phyloP scores from a whole-genome alignment of 2,797 vertebrate species.

The Tapirus indicus region DNA sequence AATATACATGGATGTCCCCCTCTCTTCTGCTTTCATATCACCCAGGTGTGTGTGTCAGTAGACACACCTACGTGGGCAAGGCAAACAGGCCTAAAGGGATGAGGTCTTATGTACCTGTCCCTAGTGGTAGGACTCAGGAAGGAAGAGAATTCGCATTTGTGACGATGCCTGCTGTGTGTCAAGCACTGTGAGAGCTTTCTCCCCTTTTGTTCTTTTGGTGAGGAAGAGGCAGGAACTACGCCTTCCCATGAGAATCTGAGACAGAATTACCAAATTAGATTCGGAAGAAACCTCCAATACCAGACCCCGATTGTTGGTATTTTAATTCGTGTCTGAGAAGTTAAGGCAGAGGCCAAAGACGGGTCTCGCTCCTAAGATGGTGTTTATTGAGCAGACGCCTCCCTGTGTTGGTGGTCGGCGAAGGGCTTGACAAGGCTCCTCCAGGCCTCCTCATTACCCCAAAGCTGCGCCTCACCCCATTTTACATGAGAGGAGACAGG shows the following conservation, averaged over 20 bases:
- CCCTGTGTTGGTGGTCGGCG: fast-evolving
- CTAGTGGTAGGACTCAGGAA: neutral
- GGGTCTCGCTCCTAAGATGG: neutral
- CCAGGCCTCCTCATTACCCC: neutral
- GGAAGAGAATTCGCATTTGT: neutral
- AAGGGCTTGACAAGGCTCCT: too few species aligned
- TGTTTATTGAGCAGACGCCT: fast-evolving
- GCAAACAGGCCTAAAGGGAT: neutral
- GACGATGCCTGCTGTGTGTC: neutral
- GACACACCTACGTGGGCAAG: neutral
- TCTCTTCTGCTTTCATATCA: neutral
- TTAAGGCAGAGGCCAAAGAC: neutral
- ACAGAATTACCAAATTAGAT: neutral
- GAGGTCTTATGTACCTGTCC: fast-evolving
- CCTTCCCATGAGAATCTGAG: neutral
- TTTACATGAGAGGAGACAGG: neutral
- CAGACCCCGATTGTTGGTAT: too few species aligned
- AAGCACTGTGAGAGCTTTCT: neutral
- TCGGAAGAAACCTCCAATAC: neutral
- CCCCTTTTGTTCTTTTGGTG: neutral
- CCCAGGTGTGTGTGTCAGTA: neutral
- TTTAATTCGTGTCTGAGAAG: neutral
- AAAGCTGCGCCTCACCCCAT: fast-evolving
- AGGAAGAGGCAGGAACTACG: neutral
- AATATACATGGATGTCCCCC: fast-evolving